These are phyloP conservation scores for Drosophila nr. perissopoda DNA, from an alignment of 2,888 invertebrate genomes.

Conservation along the genomic window DNA sequence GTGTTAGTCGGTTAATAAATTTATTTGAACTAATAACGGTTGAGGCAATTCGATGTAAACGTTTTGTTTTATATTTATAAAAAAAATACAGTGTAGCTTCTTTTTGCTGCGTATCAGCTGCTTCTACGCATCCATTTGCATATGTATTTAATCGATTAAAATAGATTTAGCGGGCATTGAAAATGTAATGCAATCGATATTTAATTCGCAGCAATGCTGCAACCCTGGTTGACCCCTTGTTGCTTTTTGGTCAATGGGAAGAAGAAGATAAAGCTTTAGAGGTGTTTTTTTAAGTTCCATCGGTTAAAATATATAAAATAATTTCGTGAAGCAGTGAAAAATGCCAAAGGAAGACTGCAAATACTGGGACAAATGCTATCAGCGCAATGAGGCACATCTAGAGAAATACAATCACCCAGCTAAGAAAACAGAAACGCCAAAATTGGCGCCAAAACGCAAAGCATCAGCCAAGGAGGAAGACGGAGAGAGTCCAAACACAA, in stretches of 20 bases:
- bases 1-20: not conserved
- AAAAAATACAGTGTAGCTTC: not conserved
- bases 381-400: slow-evolving; percentile 91
- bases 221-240: slow-evolving; percentile 14
- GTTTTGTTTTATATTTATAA: not conserved
- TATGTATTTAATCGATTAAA: not conserved
- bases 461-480: slow-evolving; percentile 32
- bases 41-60: not conserved
- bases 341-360: slow-evolving; percentile 88
- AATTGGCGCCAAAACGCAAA: slow-evolving; percentile 71
- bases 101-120: slow-evolving; percentile 29
- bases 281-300: slow-evolving; percentile 5
- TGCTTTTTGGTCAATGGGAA: slow-evolving; percentile 13
- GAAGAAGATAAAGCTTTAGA: slow-evolving; percentile 33
- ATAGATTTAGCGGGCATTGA: not conserved
- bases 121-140: not conserved
- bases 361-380: slow-evolving; percentile 92
- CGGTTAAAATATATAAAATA: not conserved
- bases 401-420: slow-evolving; percentile 91
- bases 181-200: slow-evolving; percentile 4
- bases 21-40: not conserved
- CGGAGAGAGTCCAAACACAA: slow-evolving; percentile 24
- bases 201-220: not conserved
- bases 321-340: slow-evolving; percentile 16
- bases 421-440: slow-evolving; percentile 65